These are phyloP conservation scores for Tetramorium simillimum DNA, from an alignment of 1,140 invertebrate genomes.

Conservation along the genomic window DNA sequence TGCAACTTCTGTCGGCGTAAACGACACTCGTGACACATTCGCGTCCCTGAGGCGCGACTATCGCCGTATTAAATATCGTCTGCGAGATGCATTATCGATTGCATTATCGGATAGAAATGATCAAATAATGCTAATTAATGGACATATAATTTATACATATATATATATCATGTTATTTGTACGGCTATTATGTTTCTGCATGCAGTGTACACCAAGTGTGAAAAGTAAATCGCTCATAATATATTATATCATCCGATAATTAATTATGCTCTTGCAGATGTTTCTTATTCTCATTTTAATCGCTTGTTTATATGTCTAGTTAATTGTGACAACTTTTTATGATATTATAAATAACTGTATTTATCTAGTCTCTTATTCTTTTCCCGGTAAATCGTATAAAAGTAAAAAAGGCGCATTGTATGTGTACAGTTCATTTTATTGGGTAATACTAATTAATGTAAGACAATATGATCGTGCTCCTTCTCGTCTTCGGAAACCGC, in stretches of 20 bases:
- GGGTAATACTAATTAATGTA: constrained; percentile 5
- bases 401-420: not conserved
- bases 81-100: not conserved
- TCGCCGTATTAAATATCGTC: not conserved
- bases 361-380: not conserved
- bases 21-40: not conserved
- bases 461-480: not conserved
- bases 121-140: not conserved
- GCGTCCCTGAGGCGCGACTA: not conserved
- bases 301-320: not conserved
- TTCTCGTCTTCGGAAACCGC: not conserved
- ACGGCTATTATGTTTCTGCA: not conserved
- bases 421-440: not conserved
- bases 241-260: not conserved
- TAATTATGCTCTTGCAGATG: not conserved
- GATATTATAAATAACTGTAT: not conserved
- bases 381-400: not conserved
- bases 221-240: not conserved
- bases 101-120: not conserved
- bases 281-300: constrained; percentile 1
- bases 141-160: not conserved
- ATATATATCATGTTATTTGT: not conserved
- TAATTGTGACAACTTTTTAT: not conserved
- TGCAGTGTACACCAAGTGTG: not conserved
- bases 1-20: not conserved